Conservation (phyloP, 2,888 invertebrate species). For the Sphaeridia pumilis region DNA sequence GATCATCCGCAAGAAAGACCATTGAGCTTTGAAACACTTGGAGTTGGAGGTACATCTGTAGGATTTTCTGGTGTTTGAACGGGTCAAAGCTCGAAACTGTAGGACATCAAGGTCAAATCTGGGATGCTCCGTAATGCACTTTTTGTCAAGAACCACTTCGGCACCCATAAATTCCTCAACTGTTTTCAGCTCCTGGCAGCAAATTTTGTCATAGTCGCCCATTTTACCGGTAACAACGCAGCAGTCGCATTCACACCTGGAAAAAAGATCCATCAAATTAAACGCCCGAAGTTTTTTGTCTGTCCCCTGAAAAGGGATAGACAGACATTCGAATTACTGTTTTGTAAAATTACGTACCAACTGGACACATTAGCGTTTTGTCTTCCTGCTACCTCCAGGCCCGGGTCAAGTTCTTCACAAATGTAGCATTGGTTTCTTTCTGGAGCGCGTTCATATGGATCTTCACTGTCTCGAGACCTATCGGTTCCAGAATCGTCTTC, state of each 20-base stretch:
- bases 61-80: constrained; percentile 8
- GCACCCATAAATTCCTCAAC: constrained; percentile 19
- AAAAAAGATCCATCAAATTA: background rate
- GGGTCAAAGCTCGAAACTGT: constrained; percentile 11
- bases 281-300: no score
- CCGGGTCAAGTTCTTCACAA: constrained; percentile 12
- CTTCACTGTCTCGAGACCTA: constrained; percentile 9
- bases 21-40: constrained; percentile 7
- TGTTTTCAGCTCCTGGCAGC: constrained; percentile 20
- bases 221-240: constrained; percentile 11
- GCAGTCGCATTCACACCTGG: constrained; percentile 23
- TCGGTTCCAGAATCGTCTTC: constrained; percentile 4
- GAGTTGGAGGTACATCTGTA: background rate
- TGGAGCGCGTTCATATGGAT: no score
- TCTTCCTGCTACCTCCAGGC: constrained; percentile 8
- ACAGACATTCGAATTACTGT: no score
- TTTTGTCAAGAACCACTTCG: constrained; percentile 11
- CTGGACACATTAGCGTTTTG: background rate
- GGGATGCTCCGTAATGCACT: constrained; percentile 22
- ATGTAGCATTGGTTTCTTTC: no score
- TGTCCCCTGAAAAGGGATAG: no score
- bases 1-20: constrained; percentile 21
- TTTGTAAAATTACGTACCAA: constrained; percentile 4
- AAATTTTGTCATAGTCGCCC: constrained; percentile 21
- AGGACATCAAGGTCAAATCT: constrained; percentile 21